A percentile compares a stretch with the other conserved stretches of the same genome.
Evolutionary conservation across 2,888 invertebrate species (phyloP).

Genomic region (Sarcophaga rosellei): DNA sequence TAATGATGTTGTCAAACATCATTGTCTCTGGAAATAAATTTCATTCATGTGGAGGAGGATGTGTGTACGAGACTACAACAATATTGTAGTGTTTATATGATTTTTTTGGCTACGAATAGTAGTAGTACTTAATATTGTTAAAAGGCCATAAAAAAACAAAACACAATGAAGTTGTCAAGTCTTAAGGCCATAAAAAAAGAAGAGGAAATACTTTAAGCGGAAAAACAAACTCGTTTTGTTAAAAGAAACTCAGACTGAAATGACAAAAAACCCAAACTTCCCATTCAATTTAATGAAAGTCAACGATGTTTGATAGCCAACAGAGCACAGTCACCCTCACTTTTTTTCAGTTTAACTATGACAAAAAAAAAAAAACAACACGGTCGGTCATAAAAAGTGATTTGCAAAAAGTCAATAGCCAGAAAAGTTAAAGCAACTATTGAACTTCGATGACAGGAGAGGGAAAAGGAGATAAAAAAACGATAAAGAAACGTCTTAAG

Average conservation of each 20-base stretch:
- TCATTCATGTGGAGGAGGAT: background rate
- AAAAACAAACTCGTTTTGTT: constrained; percentile 77
- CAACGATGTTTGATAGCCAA: too few species aligned
- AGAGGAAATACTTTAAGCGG: constrained; percentile 79
- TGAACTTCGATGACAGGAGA: constrained; percentile 48
- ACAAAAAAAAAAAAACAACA: constrained; percentile 14
- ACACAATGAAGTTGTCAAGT: constrained; percentile 70
- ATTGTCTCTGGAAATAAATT: constrained; percentile 1
- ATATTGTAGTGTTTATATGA: constrained; percentile 42
- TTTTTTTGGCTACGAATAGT: constrained; percentile 33
- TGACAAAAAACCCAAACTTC: too few species aligned
- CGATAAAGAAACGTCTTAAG: constrained; percentile 30
- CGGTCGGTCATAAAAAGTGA: constrained; percentile 62
- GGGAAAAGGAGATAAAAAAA: constrained; percentile 18
- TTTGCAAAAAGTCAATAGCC: constrained; percentile 66
- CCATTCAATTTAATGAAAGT: background rate
- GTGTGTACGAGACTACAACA: constrained; percentile 24
- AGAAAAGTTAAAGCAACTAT: constrained; percentile 40
- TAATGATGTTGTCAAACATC: constrained; percentile 71
- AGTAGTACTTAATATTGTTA: constrained; percentile 68
- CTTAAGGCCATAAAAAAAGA: constrained; percentile 68
- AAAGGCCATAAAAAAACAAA: constrained; percentile 74
- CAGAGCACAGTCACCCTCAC: constrained; percentile 8
- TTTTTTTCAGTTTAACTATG: background rate
- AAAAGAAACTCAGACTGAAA: constrained; percentile 41